A percentile compares a stretch with the other conserved stretches of the same genome.
phyloP scores from a whole-genome alignment of 1,140 invertebrate species.

The Ceratina japonica region DNA sequence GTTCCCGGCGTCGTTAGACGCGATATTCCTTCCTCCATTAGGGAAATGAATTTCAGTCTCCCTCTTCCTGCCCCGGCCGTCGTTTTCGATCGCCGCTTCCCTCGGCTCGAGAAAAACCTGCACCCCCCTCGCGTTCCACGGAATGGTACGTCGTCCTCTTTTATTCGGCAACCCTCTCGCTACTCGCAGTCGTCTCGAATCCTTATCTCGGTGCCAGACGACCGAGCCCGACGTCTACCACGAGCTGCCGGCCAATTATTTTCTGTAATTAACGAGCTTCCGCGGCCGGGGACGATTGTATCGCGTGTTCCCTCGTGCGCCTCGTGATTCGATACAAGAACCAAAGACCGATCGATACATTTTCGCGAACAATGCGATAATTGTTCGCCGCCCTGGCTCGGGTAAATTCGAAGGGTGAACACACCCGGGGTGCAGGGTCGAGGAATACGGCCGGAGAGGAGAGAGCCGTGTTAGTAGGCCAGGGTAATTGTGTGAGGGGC shows the following conservation, averaged over 20 bases:
- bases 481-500: conserved; percentile 22
- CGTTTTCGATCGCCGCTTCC: neutral
- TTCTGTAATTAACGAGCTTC: conserved; percentile 54
- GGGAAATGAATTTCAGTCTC: conserved; percentile 66
- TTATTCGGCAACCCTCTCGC: neutral
- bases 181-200: conserved; percentile 39
- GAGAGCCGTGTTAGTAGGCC: conserved; percentile 29
- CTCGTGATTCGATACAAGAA: conserved; percentile 1
- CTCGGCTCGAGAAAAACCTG: conserved; percentile 29
- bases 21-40: conserved; percentile 68
- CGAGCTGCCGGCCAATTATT: conserved; percentile 50
- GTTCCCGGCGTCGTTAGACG: conserved; percentile 58
- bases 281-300: conserved; percentile 15
- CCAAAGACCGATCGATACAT: conserved; percentile 25
- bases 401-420: neutral
- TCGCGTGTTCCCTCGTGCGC: conserved; percentile 28
- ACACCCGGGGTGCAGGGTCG: neutral
- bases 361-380: conserved; percentile 41
- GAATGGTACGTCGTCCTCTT: neutral
- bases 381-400: conserved; percentile 1
- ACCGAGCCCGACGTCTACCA: conserved; percentile 9
- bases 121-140: neutral
- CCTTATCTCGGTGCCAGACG: conserved; percentile 42
- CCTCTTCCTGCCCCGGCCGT: conserved; percentile 38
- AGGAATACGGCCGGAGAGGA: too few relatives aligned